Conservation (phyloP, 2,113 vertebrate species). For the Bungarus multicinctus region DNA sequence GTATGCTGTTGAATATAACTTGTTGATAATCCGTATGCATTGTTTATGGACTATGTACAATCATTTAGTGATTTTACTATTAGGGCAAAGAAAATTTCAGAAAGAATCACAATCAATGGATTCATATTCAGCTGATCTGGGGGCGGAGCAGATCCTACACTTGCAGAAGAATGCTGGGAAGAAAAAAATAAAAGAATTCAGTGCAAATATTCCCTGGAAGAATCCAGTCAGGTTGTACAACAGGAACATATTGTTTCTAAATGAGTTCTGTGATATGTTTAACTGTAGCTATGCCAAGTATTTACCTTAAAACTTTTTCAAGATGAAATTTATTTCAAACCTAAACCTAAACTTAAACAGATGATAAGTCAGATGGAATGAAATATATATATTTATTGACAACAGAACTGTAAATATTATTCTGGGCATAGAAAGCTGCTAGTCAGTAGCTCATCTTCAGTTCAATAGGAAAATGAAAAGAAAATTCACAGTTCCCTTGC, state of each 20-base stretch:
- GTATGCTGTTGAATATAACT: background rate
- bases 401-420: constrained; percentile 15
- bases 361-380: background rate
- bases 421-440: background rate
- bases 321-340: background rate
- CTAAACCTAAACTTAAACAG: background rate
- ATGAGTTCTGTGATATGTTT: background rate
- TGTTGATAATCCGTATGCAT: background rate
- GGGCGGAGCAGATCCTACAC: background rate
- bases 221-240: background rate
- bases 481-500: constrained; percentile 14
- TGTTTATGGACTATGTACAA: background rate
- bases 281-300: background rate
- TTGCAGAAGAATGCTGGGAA: background rate
- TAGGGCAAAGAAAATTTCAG: background rate
- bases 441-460: background rate
- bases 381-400: background rate
- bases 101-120: background rate
- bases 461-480: constrained; percentile 7
- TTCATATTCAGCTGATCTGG: background rate
- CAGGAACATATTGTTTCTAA: background rate
- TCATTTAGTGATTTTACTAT: background rate
- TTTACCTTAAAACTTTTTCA: background rate
- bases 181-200: background rate
- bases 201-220: background rate